Evolutionary conservation across 2,797 vertebrate species (phyloP), one percentile per base, ranked within the genome.

Genomic region (Danio choprae): DNA sequence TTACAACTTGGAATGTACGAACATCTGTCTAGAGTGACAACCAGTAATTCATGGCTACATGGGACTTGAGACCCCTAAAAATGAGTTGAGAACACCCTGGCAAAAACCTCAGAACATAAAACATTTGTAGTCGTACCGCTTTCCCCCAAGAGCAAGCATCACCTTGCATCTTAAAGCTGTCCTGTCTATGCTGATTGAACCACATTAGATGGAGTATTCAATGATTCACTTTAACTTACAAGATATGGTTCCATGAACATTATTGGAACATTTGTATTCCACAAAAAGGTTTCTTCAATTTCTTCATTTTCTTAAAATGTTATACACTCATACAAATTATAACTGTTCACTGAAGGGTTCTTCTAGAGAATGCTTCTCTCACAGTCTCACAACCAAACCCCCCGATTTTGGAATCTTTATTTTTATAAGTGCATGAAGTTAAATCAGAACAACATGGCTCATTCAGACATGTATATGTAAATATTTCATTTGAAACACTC

Each of bases 11-110:
- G 36, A 79, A 60, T 60, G 65, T 20, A 38, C 43, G 70, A 59
- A 79, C n/a, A 55, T 79, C 62, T 38, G 79, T 38, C 12, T 58
- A 71, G n/a, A 59, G 41, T 16, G 46, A 41, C 16, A 51, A 63
- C 73, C 59, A 64, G 20, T 60, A 7, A 72, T 73, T 29, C 20
- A 18, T 6, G 9, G 22, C 41, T 60, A 41, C 16, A 48, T 8
- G 9, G 22, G 43, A 71, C 46, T 73, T 48, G 6, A 10, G 22
- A 13, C 4, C 6, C 13, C 71, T 41, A 60, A 11, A 59, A 72
- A 46, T 11, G 13, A 59, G 41, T 6, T 70, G n/a, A 70, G 36
- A 70, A 29, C 6, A 70, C 36, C 36, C 36, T 40, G 36, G 50
- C 36, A 53, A 70, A 16, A 70, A 70, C 10, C 2, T n/a, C 11